These are phyloP conservation scores for Pseudolycoriella hygida DNA, from an alignment of 2,888 invertebrate genomes.

Conservation along the genomic window DNA sequence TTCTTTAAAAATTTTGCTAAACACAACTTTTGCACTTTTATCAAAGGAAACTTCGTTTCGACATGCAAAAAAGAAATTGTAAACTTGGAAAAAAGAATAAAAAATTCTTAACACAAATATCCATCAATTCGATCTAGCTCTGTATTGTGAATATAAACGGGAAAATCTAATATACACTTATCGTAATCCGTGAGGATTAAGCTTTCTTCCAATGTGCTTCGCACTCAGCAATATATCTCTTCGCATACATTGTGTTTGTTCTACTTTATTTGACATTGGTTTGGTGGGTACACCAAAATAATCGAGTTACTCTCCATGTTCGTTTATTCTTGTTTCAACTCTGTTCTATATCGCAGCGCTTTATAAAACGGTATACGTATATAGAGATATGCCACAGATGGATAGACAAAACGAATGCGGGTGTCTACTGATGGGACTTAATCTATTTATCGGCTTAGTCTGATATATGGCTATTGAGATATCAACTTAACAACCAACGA, in stretches of 20 bases:
- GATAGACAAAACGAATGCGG: slow-evolving; percentile 2
- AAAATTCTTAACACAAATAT: no score
- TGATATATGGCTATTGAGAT: slow-evolving; percentile 12
- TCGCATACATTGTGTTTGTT: not conserved
- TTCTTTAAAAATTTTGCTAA: no score
- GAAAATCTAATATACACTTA: slow-evolving; percentile 12
- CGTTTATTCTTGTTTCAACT: no score
- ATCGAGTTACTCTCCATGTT: not conserved
- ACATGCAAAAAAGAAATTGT: no score
- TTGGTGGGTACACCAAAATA: not conserved
- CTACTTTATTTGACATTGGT: not conserved
- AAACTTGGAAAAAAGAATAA: no score
- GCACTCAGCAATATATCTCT: not conserved
- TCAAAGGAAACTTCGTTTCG: no score
- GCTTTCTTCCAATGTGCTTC: slow-evolving; percentile 1
- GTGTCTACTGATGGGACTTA: slow-evolving; percentile 9
- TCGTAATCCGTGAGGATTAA: slow-evolving; percentile 12
- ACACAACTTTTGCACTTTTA: no score
- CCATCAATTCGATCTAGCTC: not conserved
- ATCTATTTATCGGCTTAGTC: slow-evolving; percentile 12
- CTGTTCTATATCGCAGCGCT: not conserved
- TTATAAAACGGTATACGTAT: not conserved
- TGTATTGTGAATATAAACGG: slow-evolving; percentile 3
- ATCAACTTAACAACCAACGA: slow-evolving; percentile 9
- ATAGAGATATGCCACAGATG: not conserved